Evolutionary conservation across 2,113 vertebrate species (phyloP).

Genomic region (Gobius niger): DNA sequence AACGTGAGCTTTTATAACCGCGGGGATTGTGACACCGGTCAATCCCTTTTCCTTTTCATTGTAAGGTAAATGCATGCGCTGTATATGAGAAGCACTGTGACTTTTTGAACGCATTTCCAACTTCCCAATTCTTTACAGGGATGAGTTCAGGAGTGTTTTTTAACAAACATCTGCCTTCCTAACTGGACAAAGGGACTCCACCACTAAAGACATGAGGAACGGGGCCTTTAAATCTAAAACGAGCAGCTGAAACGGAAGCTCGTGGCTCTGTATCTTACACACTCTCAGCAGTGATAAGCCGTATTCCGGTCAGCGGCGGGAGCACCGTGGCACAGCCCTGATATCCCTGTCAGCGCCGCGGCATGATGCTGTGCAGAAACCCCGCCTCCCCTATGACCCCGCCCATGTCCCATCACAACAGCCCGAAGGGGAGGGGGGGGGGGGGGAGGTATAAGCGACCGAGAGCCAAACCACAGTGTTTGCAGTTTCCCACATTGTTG

Average conservation of each 20-base stretch:
- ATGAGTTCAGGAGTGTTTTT: too few species aligned
- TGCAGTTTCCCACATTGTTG: constrained; percentile 74
- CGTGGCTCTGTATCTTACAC: constrained; percentile 12
- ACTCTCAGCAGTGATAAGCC: constrained; percentile 27
- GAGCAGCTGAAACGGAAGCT: background rate
- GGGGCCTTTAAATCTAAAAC: background rate
- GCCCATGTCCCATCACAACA: constrained; percentile 51
- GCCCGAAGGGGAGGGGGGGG: constrained; percentile 16
- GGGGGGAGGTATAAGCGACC: background rate
- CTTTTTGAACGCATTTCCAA: too few species aligned
- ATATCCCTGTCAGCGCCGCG: constrained; percentile 59
- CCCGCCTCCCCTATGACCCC: constrained; percentile 50
- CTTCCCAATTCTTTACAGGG: too few species aligned
- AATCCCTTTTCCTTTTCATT: too few species aligned
- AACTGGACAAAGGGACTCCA: too few species aligned
- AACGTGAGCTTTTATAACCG: too few species aligned
- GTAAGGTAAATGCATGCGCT: too few species aligned
- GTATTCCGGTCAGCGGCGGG: constrained; percentile 51
- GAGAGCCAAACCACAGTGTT: constrained; percentile 61
- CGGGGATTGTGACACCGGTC: too few species aligned
- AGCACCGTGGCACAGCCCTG: constrained; percentile 34
- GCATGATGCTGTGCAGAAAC: constrained; percentile 57
- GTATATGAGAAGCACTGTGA: too few species aligned
- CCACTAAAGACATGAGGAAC: too few species aligned
- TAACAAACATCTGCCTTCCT: too few species aligned